Percentiles rank a stretch among this genome's conserved stretches.
Evolutionary conservation across 2,797 vertebrate species (phyloP).

Genomic region (Zalophus californianus): DNA sequence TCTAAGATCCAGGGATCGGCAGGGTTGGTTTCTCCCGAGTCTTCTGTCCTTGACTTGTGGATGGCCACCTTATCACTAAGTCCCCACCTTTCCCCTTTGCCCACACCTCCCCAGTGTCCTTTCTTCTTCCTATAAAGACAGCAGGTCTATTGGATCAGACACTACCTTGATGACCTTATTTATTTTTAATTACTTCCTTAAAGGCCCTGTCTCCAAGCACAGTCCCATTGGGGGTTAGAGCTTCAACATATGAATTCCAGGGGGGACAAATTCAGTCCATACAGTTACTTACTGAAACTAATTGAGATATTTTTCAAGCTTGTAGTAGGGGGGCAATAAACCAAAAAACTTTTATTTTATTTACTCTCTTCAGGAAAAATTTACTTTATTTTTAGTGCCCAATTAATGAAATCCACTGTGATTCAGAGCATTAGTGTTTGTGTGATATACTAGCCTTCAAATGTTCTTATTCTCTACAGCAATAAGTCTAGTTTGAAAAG

Average conservation of each 20-base stretch:
- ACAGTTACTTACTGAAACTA: background rate
- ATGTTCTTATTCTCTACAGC: background rate
- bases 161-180: background rate
- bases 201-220: background rate
- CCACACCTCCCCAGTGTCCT: background rate
- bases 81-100: background rate
- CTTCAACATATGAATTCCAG: background rate
- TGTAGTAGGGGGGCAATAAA: background rate
- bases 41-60: background rate
- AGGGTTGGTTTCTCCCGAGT: background rate
- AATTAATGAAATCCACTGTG: background rate
- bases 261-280: background rate
- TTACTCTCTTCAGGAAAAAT: background rate
- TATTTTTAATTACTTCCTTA: background rate
- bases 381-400: background rate
- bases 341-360: background rate
- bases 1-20: fast-evolving
- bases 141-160: background rate
- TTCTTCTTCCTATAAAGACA: background rate
- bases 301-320: background rate
- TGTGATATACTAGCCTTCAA: background rate
- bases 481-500: background rate
- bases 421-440: background rate
- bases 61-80: fast-evolving
- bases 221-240: background rate